Evolutionary conservation across 2,113 vertebrate genomes (phyloP).

Genomic region (Sceloporus undulatus): DNA sequence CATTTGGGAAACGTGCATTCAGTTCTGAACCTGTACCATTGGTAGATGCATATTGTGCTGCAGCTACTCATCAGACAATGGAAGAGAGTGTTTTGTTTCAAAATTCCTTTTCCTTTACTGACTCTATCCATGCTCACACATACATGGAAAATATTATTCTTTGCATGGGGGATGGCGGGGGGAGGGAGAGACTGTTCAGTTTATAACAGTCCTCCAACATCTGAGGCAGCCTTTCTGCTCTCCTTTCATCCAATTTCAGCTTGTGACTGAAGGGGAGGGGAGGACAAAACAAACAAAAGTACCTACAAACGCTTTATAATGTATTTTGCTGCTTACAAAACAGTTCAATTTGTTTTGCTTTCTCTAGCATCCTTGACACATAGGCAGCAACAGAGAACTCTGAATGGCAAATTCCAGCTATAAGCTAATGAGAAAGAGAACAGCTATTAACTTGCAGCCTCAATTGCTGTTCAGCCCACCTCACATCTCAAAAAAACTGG

Average conservation of each 20-base stretch:
- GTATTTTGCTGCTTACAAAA: conserved; percentile 67
- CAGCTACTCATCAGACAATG: background rate
- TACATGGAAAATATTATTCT: background rate
- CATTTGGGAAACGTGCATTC: background rate
- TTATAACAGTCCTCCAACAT: conserved; percentile 25
- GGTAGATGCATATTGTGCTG: background rate
- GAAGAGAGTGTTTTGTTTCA: conserved; percentile 28
- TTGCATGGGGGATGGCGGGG: conserved; percentile 16
- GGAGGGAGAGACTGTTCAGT: conserved; percentile 22
- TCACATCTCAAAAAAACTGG: background rate
- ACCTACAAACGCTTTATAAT: conserved; percentile 60
- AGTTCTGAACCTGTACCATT: conserved; percentile 34
- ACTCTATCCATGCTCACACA: background rate
- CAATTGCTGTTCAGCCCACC: background rate
- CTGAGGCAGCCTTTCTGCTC: conserved; percentile 41
- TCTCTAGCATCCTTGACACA: conserved; percentile 40
- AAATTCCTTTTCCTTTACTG: conserved; percentile 7
- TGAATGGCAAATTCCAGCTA: conserved; percentile 52
- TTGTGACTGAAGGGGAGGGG: conserved; percentile 54
- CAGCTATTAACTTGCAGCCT: conserved; percentile 60
- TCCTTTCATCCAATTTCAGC: conserved; percentile 39
- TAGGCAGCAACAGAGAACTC: conserved; percentile 25
- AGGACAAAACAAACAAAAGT: conserved; percentile 46
- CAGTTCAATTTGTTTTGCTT: conserved; percentile 66
- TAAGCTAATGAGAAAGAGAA: conserved; percentile 64